Conservation (phyloP, 2,888 invertebrate genomes). For the Chrysomela aeneicollis region DNA sequence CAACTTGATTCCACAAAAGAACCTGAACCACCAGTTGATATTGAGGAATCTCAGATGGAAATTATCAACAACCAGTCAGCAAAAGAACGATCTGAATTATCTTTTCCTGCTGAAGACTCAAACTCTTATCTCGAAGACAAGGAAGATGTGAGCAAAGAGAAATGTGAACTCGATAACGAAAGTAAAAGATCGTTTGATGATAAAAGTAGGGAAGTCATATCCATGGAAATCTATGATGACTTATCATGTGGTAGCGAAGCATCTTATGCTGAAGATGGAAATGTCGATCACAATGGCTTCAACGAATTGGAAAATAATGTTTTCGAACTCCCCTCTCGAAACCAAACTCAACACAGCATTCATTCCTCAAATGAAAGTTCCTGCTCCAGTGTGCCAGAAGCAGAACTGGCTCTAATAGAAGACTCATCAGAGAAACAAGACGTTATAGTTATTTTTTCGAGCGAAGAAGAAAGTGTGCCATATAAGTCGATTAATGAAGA, state of each 20-base stretch:
- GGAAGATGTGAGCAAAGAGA: neutral
- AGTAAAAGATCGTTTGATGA: neutral
- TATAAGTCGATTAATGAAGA: neutral
- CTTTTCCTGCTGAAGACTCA: neutral
- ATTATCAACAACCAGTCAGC: neutral
- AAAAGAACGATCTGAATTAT: neutral
- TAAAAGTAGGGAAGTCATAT: constrained; percentile 9
- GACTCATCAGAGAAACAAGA: constrained; percentile 17
- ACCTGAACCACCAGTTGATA: neutral
- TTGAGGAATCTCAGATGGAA: constrained; percentile 10
- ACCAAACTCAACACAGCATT: neutral
- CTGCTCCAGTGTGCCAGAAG: constrained; percentile 14
- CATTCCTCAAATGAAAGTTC: neutral
- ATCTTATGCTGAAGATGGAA: constrained; percentile 20
- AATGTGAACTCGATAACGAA: neutral
- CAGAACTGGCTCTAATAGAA: constrained; percentile 29
- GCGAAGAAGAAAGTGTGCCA: constrained; percentile 12
- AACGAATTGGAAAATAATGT: constrained; percentile 32
- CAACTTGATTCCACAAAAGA: neutral
- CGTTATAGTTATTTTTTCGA: constrained; percentile 10
- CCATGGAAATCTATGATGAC: constrained; percentile 41
- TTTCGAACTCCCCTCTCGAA: constrained; percentile 15
- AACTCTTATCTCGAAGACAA: neutral
- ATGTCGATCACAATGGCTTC: constrained; percentile 20
- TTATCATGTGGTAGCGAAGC: constrained; percentile 40